Conservation (phyloP, 2,113 vertebrate genomes). For the Aviceda subcristata region DNA sequence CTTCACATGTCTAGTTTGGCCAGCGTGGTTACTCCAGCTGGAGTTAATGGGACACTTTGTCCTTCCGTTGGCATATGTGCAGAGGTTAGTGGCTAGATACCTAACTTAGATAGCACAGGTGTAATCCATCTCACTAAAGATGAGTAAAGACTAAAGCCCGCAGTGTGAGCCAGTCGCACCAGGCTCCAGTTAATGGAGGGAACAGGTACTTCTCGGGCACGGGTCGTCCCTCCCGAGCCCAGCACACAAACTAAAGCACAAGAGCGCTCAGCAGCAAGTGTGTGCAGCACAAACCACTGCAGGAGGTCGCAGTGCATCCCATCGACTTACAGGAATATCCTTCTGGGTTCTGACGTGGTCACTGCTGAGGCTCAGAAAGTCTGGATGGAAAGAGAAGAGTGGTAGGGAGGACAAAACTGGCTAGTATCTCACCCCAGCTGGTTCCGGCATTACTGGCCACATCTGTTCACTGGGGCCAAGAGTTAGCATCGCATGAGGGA, state of each 20-base stretch:
- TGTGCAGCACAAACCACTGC: not conserved
- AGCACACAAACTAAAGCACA: not conserved
- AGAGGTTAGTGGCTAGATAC: not conserved
- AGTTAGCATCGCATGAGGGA: not conserved
- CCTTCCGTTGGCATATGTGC: accelerated
- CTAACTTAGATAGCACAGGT: not conserved
- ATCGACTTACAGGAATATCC: accelerated
- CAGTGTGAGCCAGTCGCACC: not conserved
- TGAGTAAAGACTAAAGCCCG: not conserved
- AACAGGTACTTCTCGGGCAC: not conserved
- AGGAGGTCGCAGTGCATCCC: not conserved
- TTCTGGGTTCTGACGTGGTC: not conserved
- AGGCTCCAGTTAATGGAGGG: not conserved
- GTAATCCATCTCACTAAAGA: not conserved
- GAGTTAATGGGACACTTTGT: not conserved
- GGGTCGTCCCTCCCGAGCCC: not conserved
- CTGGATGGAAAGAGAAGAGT: not conserved
- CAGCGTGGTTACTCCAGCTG: not conserved
- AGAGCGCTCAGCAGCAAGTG: not conserved
- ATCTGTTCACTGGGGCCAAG: not conserved
- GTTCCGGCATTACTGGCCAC: not conserved
- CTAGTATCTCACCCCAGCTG: not conserved
- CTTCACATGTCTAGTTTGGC: not conserved
- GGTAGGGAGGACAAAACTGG: not conserved
- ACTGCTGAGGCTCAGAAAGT: not conserved